A percentile compares a stretch with the other conserved stretches of the same genome.
Evolutionary conservation across 2,888 invertebrate species (phyloP).

Genomic region (Drosophila paucipuncta): DNA sequence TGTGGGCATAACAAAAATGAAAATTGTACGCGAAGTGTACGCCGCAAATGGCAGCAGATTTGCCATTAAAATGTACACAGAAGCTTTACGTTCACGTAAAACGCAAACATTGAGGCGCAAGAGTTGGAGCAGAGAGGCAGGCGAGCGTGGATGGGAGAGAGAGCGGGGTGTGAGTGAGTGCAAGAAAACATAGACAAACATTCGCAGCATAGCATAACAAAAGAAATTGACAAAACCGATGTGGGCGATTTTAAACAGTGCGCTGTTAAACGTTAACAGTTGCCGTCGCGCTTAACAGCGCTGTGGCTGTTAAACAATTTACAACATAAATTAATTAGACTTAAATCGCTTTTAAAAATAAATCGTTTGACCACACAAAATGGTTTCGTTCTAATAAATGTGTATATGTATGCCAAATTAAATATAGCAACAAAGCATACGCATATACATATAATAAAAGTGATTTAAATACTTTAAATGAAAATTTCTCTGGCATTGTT

Average conservation of each 20-base stretch:
- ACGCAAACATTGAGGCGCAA: background rate
- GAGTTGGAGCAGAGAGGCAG: background rate
- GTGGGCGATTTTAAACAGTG: slow-evolving; percentile 18
- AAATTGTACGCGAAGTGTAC: slow-evolving; percentile 77
- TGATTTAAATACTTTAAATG: background rate
- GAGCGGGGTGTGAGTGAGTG: slow-evolving; percentile 19
- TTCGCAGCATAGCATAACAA: slow-evolving; percentile 58
- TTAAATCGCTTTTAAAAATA: slow-evolving; percentile 8
- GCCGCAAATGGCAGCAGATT: slow-evolving; percentile 80
- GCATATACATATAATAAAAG: background rate
- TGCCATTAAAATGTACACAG: slow-evolving; percentile 75
- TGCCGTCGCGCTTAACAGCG: slow-evolving; percentile 41
- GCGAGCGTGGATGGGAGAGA: background rate
- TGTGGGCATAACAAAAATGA: slow-evolving; percentile 79
- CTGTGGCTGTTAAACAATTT: slow-evolving; percentile 26
- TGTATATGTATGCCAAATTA: slow-evolving; percentile 1
- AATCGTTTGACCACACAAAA: slow-evolving; percentile 1
- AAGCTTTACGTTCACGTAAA: slow-evolving; percentile 50
- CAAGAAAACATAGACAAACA: slow-evolving; percentile 65
- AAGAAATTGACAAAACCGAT: slow-evolving; percentile 56
- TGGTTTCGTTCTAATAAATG: background rate
- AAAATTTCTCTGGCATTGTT: slow-evolving; percentile 2
- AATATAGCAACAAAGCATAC: background rate
- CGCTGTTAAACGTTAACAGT: slow-evolving; percentile 44
- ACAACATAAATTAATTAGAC: slow-evolving; percentile 29